Conservation (phyloP, 2,888 invertebrate genomes). For the Cheilosia impressa region DNA sequence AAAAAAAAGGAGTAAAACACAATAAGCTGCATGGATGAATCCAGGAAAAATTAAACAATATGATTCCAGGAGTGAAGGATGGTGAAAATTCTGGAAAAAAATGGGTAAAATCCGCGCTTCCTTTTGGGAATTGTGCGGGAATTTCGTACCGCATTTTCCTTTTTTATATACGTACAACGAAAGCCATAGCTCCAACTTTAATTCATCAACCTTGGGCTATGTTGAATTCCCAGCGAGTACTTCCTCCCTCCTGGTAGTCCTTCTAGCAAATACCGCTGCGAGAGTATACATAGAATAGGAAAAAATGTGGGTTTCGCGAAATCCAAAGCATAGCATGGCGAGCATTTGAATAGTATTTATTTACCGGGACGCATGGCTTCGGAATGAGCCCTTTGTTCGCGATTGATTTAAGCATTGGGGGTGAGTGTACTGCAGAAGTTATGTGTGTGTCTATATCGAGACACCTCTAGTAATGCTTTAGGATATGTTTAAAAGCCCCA, state of each 20-base stretch:
- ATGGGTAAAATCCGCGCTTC: constrained; percentile 49
- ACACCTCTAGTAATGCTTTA: constrained; percentile 44
- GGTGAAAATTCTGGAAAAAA: constrained; percentile 37
- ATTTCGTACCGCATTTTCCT: constrained; percentile 43
- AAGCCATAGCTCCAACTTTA: constrained; percentile 38
- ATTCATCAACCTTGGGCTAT: constrained; percentile 58
- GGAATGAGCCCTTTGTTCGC: constrained; percentile 27
- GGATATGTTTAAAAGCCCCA: constrained; percentile 47
- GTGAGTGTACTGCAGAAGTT: constrained; percentile 21
- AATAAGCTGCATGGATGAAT: constrained; percentile 27
- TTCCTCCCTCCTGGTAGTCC: constrained; percentile 6
- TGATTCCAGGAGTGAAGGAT: constrained; percentile 29
- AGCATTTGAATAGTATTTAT: constrained; percentile 40
- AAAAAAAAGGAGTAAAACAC: constrained; percentile 38
- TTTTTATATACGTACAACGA: constrained; percentile 17
- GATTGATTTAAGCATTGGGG: constrained; percentile 56
- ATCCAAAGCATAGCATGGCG: constrained; percentile 44
- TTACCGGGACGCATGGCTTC: constrained; percentile 23
- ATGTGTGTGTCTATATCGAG: constrained; percentile 7
- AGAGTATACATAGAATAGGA: constrained; percentile 20
- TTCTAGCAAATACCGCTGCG: constrained; percentile 10
- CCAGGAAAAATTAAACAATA: constrained; percentile 61
- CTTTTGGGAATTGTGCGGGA: constrained; percentile 66
- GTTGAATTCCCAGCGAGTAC: constrained; percentile 58
- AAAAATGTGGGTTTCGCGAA: constrained; percentile 38